Conservation (phyloP, 2,888 invertebrate species). For the Onthophagus sagittarius region DNA sequence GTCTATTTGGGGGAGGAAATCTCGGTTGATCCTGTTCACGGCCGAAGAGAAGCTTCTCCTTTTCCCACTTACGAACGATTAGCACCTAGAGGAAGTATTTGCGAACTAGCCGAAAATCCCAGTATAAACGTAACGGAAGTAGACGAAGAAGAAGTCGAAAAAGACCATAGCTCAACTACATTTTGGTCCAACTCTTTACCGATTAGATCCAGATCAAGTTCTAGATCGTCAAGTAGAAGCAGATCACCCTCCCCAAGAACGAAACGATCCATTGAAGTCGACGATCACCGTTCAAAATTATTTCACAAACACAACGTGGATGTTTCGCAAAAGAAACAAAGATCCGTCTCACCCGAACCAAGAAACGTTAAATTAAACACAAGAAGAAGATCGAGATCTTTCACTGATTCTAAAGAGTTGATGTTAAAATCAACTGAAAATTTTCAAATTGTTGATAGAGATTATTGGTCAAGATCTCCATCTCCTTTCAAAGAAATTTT, state of each 20-base stretch:
- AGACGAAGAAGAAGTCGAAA: constrained; percentile 38
- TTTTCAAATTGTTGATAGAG: constrained; percentile 50
- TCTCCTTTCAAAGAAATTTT: constrained; percentile 48
- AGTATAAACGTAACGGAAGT: constrained; percentile 47
- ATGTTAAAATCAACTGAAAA: constrained; percentile 41
- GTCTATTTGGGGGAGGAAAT: constrained; percentile 16
- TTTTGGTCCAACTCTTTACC: not conserved
- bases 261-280: not conserved
- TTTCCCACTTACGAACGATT: constrained; percentile 38
- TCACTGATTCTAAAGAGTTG: constrained; percentile 31
- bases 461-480: constrained; percentile 50
- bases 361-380: not conserved
- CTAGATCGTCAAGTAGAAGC: not conserved
- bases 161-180: not conserved
- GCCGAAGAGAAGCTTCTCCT: constrained; percentile 39
- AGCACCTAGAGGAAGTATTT: constrained; percentile 39
- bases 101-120: constrained; percentile 46
- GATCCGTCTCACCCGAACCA: constrained; percentile 15
- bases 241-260: not conserved
- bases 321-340: not conserved
- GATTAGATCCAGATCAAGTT: not conserved
- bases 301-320: not conserved
- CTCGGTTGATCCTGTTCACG: constrained; percentile 14
- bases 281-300: not conserved
- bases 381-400: constrained; percentile 14